Base-by-base conservation (phyloP, 2,797 vertebrate genomes). In the Amphiprion clarkii region DNA sequence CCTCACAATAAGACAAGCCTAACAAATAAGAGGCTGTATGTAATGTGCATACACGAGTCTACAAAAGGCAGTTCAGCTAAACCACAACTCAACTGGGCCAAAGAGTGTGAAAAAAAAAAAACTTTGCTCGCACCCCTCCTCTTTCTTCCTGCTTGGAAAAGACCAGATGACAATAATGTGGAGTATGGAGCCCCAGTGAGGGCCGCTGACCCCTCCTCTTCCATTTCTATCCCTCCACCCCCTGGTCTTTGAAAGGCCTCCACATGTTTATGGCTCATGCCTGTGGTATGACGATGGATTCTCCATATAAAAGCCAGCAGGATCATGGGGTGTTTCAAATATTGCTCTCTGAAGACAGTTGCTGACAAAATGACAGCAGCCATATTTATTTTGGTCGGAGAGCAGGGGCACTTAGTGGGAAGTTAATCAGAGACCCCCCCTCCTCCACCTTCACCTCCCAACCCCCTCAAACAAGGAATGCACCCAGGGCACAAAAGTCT, bases 201-300 rank as follows among this genome's bases (percentile, higher is more conserved):
- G 29, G 21, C 73, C 16, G 51, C 78, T 91, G 86, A 91, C 87
- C 92, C 89, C 88, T 88, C 88, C 89, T 86, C 80, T 57, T 81
- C 84, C 74, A 83, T 74, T 81, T 72, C 78, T 82, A 85, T 79
- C 81, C 74, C 81, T 81, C 88, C 84, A 82, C 76, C 89, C 84
- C 84, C 65, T 76, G 82, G 83, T 90, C 89, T 94, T 94, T 92
- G 91, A 93, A 93, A 91, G 87, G 87, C 93, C 91, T 95, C 92
- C 92, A 92, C 92, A 93, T 94, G 89, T 95, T 94, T 94, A 95
- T 94, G 91, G 89, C 88, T 94, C 94, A 95, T 95, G 94, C 94
- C 93, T 95, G 94, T 95, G 94, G 95, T 94, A 95, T 96, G 94
- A 95, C 92, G 92, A 94, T 93, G 92, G 94, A 94, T 94, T 94